These are phyloP conservation scores for Eristalis arbustorum DNA, from an alignment of 2,888 invertebrate genomes.

Conservation along the genomic window DNA sequence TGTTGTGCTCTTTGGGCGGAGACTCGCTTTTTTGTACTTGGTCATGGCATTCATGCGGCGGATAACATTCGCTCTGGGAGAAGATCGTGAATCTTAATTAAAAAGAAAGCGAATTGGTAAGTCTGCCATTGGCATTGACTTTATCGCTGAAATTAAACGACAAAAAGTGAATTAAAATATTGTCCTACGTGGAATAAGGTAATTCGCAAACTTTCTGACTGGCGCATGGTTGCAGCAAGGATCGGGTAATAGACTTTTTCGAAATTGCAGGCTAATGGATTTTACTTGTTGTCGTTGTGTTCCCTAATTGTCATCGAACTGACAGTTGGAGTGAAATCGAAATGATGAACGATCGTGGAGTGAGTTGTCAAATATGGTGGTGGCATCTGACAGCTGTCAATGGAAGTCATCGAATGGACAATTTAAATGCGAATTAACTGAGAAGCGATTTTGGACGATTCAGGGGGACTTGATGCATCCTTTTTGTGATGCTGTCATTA, in stretches of 20 bases:
- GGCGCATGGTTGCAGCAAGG: neutral
- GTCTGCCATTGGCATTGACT: constrained; percentile 67
- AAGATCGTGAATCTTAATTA: constrained; percentile 55
- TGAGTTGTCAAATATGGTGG: too few relatives aligned
- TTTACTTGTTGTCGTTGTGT: too few relatives aligned
- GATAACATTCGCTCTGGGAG: constrained; percentile 48
- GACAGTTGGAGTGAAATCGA: too few relatives aligned
- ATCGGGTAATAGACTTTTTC: neutral
- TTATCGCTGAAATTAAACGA: constrained; percentile 1
- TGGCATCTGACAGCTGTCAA: too few relatives aligned
- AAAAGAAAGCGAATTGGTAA: constrained; percentile 44
- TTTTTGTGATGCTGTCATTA: too few relatives aligned
- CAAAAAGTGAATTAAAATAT: constrained; percentile 20
- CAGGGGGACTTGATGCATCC: too few relatives aligned
- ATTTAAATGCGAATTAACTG: too few relatives aligned
- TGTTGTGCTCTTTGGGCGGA: constrained; percentile 10
- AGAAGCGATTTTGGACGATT: too few relatives aligned
- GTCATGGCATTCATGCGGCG: constrained; percentile 40
- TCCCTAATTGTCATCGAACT: too few relatives aligned
- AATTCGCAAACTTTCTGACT: constrained; percentile 5
- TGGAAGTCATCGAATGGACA: too few relatives aligned
- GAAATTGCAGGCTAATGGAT: too few relatives aligned
- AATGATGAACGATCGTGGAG: too few relatives aligned
- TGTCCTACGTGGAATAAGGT: constrained; percentile 32
- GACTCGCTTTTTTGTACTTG: constrained; percentile 1